Evolutionary conservation across 2,797 vertebrate genomes (phyloP).

Genomic region (Lateolabrax maculatus): DNA sequence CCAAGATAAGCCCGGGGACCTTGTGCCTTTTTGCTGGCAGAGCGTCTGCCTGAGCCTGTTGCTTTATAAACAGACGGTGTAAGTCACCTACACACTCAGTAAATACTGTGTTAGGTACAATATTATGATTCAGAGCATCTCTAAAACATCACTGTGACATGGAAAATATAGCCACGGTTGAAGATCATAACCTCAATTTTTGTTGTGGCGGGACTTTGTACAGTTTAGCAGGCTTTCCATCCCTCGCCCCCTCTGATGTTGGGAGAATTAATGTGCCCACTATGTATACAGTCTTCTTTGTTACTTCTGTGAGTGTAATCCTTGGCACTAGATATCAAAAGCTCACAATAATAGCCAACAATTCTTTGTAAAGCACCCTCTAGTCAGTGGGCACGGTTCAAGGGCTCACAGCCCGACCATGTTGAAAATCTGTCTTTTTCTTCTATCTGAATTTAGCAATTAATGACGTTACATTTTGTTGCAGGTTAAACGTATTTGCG

Average conservation of each 20-base stretch:
- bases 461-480: conserved; percentile 17
- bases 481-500: conserved; percentile 32
- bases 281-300: conserved; percentile 48
- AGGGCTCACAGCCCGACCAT: conserved; percentile 25
- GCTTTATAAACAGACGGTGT: conserved; percentile 80
- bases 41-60: conserved; percentile 78
- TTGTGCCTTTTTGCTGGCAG: conserved; percentile 76
- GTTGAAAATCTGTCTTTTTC: conserved; percentile 20
- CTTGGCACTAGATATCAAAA: conserved; percentile 52
- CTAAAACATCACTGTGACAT: conserved; percentile 49
- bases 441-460: conserved; percentile 13
- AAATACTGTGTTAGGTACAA: conserved; percentile 70
- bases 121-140: conserved; percentile 55
- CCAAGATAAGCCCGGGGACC: conserved; percentile 81
- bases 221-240: conserved; percentile 42
- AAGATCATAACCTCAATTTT: conserved; percentile 49
- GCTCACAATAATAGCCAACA: conserved; percentile 52
- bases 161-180: conserved; percentile 56
- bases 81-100: conserved; percentile 73
- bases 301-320: conserved; percentile 64
- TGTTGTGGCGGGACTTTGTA: conserved; percentile 48
- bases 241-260: conserved; percentile 34
- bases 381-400: conserved; percentile 12
- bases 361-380: conserved; percentile 24
- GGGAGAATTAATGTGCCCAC: conserved; percentile 46